These are phyloP conservation scores for Odontothrips loti DNA, from an alignment of 2,888 invertebrate genomes.

Conservation along the genomic window DNA sequence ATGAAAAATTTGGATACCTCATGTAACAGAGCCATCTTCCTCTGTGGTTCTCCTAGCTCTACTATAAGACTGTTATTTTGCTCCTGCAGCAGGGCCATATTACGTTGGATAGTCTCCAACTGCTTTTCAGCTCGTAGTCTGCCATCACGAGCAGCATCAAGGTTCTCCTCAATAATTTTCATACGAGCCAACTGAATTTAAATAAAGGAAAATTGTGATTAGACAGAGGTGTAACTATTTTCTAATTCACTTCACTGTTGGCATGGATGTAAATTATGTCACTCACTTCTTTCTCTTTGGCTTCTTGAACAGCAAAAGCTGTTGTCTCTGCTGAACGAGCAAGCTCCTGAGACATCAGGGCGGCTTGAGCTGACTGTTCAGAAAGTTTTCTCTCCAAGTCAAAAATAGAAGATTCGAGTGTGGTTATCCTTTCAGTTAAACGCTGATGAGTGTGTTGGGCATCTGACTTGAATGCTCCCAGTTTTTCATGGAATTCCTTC, in stretches of 20 bases:
- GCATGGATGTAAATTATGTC: neutral
- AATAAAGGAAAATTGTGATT: neutral
- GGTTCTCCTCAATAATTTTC: neutral
- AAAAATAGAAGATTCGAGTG: neutral
- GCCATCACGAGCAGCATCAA: slow-evolving; percentile 1
- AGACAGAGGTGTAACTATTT: neutral
- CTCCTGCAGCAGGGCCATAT: neutral
- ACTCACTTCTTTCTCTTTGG: slow-evolving; percentile 3
- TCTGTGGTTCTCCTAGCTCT: slow-evolving; percentile 6
- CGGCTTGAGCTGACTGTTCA: neutral
- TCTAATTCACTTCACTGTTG: neutral
- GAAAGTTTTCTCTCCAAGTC: neutral
- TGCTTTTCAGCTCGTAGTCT: neutral
- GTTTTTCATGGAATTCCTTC: neutral
- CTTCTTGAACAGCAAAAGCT: slow-evolving; percentile 1
- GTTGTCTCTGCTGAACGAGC: neutral
- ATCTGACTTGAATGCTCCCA: neutral
- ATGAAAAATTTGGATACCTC: neutral
- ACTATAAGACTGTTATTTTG: neutral
- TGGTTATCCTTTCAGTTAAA: neutral
- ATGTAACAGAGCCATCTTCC: neutral
- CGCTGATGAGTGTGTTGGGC: neutral
- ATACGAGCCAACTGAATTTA: neutral
- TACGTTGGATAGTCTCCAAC: neutral
- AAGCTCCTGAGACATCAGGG: slow-evolving; percentile 1